These are phyloP conservation scores for Microctenopoma steveboyesi DNA, from an alignment of 2,797 vertebrate genomes.

Conservation along the genomic window DNA sequence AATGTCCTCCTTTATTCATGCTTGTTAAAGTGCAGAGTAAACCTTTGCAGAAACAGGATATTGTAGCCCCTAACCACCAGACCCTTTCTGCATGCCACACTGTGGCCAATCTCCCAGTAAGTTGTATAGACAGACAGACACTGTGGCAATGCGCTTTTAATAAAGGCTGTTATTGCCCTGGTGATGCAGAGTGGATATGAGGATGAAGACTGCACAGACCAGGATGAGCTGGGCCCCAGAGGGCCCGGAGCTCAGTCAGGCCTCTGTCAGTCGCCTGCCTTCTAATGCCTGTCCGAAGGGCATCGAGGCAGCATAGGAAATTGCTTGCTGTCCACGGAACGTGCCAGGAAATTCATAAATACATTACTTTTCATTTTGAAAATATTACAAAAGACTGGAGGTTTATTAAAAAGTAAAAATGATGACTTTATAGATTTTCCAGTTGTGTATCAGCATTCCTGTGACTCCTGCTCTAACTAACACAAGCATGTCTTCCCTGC, in stretches of 20 bases:
- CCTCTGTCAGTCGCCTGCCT: slow-evolving; percentile 80
- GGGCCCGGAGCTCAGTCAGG: slow-evolving; percentile 75
- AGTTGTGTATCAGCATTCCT: slow-evolving; percentile 72
- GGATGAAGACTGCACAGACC: slow-evolving; percentile 73
- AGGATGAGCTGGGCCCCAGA: slow-evolving; percentile 76
- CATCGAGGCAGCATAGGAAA: slow-evolving; percentile 83
- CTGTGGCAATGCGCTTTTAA: slow-evolving; percentile 84
- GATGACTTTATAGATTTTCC: slow-evolving; percentile 85
- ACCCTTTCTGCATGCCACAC: slow-evolving; percentile 77
- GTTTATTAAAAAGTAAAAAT: slow-evolving; percentile 86
- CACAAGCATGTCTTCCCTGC: slow-evolving; percentile 69
- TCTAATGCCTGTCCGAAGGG: slow-evolving; percentile 84
- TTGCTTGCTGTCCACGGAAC: slow-evolving; percentile 85
- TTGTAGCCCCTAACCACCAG: slow-evolving; percentile 82
- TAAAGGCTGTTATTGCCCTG: slow-evolving; percentile 85
- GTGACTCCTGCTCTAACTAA: slow-evolving; percentile 71
- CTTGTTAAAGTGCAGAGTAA: slow-evolving; percentile 86
- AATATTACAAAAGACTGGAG: slow-evolving; percentile 82
- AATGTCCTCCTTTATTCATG: slow-evolving; percentile 84
- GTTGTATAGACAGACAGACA: slow-evolving; percentile 76
- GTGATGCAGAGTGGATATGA: slow-evolving; percentile 81
- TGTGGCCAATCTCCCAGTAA: slow-evolving; percentile 77
- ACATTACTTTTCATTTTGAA: slow-evolving; percentile 86
- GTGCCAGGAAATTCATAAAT: slow-evolving; percentile 89
- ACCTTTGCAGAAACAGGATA: slow-evolving; percentile 86